Percentiles rank a stretch among this genome's conserved stretches.
These are phyloP conservation scores for Tenthredo notha DNA, from an alignment of 2,888 invertebrate species.

Conservation along the genomic window DNA sequence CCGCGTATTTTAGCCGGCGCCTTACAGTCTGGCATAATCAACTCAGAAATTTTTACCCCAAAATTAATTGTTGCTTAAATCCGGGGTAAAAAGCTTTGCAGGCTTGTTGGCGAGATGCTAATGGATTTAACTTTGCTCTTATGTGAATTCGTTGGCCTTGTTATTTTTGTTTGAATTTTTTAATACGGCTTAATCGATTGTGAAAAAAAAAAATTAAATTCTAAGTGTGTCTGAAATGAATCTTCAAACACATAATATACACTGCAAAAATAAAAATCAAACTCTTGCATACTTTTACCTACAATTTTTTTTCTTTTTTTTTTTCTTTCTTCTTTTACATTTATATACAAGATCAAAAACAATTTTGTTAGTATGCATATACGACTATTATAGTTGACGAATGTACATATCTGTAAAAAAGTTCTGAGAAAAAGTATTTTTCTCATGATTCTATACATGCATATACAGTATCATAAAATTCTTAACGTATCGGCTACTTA, in stretches of 20 bases:
- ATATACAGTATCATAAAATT: conserved; percentile 5
- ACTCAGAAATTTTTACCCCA: conserved; percentile 7
- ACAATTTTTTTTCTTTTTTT: not conserved
- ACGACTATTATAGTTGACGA: not conserved
- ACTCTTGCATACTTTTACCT: not conserved
- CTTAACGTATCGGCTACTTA: not conserved
- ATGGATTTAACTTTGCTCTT: conserved; percentile 9
- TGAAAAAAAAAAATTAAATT: not conserved
- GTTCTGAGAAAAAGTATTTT: not conserved
- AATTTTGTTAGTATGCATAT: too few species aligned
- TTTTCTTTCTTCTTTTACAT: not conserved
- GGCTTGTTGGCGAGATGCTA: conserved; percentile 26
- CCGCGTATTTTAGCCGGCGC: conserved; percentile 45
- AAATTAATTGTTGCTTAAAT: conserved; percentile 50
- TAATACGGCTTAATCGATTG: not conserved
- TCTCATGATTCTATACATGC: not conserved
- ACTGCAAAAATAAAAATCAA: not conserved
- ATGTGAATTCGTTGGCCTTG: not conserved
- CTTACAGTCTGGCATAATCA: conserved; percentile 22
- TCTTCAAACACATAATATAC: not conserved
- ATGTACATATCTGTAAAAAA: not conserved
- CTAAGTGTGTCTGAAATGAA: not conserved
- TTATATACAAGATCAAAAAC: not conserved
- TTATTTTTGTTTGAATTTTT: not conserved
- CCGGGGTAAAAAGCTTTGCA: conserved; percentile 46